Base-by-base conservation (phyloP, 2,113 vertebrate species). In the Antechinus flavipes region DNA sequence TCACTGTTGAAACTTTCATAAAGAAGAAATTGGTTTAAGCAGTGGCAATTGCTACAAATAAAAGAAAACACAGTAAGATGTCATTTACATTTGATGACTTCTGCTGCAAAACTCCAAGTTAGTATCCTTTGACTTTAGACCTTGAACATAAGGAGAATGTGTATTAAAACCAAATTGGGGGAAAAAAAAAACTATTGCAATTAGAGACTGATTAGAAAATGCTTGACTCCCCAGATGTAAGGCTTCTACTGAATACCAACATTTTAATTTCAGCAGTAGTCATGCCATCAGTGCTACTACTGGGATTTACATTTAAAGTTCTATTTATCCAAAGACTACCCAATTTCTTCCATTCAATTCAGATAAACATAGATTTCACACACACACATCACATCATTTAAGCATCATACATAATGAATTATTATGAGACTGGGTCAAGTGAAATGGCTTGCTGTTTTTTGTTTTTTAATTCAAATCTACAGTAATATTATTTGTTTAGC, bases 401-500 rank as follows among this genome's bases (percentile, higher is more conserved):
- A 89, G 96, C 30, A 93, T 42, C 26, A 54, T 52, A 93, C 49
- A 96, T 89, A 95, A 91, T 96, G 93, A 95, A 96, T 91, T 97
- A 94, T 58, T 19, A 1, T 47, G 76, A 92, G 89, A 92, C 94
- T 94, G 95, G 42, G 54, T 61, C 92, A 95, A 97, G 95, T 90
- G 93, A 27, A 96, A 94, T 54, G 27, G 55, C 46, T 95, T 91
- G 46, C 95, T 42, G 42, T 42, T 42, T 93, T 9, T 91, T 84
- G 22, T 42, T 84, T 84, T 42, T 84, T 8, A 42, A 94, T 96
- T 35, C 54, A 93, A 93, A 91, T 92, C 68, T 91, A 55, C 96
- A 68, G 95, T 97, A 95, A 97, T 93, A 96, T 94, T 93, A 98
- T 24, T 16, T 96, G 93, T 94, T 97, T 94, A 96, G 95, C 90